phyloP scores from a whole-genome alignment of 92 coral and sea anemone genomes.

The Epizoanthus scotinus region DNA sequence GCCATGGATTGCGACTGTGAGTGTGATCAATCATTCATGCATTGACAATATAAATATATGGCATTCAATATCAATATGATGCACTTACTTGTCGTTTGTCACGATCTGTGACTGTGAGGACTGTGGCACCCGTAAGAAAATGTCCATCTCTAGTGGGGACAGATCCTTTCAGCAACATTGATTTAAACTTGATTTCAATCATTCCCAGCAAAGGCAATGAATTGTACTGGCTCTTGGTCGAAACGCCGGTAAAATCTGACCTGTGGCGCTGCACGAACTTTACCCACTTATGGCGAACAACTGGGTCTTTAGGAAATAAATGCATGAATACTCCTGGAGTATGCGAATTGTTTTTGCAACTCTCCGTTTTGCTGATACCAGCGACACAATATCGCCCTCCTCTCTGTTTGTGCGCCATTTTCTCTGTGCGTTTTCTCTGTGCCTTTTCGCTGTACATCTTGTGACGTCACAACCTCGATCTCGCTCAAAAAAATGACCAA shows the following conservation, averaged over 20 bases:
- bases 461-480: not conserved
- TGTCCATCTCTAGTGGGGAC: too few relatives aligned
- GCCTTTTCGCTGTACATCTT: not conserved
- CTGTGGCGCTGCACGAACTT: not conserved
- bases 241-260: not conserved
- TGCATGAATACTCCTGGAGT: not conserved
- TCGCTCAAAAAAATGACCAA: not conserved
- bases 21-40: too few relatives aligned
- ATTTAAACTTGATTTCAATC: not conserved
- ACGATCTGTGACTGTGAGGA: too few relatives aligned
- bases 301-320: not conserved
- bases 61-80: too few relatives aligned
- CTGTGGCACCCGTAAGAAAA: too few relatives aligned
- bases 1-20: too few relatives aligned
- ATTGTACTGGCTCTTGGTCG: not conserved
- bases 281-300: not conserved
- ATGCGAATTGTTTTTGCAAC: not conserved
- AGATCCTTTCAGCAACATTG: too few relatives aligned
- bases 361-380: not conserved
- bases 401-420: not conserved
- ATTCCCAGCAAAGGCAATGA: not conserved
- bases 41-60: too few relatives aligned
- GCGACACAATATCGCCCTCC: not conserved
- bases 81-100: too few relatives aligned
- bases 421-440: not conserved